These are phyloP conservation scores for Hippocampus guttulatus DNA, from an alignment of 2,113 vertebrate species.

Conservation along the genomic window DNA sequence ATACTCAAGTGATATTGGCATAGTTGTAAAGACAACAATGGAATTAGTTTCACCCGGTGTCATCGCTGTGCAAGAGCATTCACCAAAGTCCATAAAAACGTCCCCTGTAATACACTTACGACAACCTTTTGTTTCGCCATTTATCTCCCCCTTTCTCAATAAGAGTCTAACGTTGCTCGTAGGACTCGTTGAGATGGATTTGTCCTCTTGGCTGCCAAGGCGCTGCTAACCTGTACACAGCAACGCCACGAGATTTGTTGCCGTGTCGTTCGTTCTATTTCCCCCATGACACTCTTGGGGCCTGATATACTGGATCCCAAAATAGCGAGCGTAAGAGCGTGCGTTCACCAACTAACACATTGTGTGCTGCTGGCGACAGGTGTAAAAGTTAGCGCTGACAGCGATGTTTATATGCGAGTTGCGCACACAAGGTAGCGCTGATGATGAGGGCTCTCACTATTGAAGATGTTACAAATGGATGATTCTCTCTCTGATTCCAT, in stretches of 20 bases:
- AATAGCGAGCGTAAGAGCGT: neutral
- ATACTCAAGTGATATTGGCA: no score
- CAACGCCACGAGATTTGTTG: conserved; percentile 24
- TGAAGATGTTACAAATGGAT: no score
- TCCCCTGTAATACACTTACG: conserved; percentile 51
- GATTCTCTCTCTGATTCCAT: no score
- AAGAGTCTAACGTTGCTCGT: conserved; percentile 39
- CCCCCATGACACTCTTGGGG: neutral
- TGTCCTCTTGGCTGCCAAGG: conserved; percentile 31
- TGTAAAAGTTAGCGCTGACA: no score
- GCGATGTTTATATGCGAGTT: no score
- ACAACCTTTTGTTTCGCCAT: conserved; percentile 44
- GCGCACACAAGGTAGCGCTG: no score
- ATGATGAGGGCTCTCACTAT: no score
- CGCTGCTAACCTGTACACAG: conserved; percentile 2
- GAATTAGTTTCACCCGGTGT: conserved; percentile 39
- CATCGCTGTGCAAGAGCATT: conserved; percentile 37
- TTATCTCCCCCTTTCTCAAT: conserved; percentile 36
- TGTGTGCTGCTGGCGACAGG: no score
- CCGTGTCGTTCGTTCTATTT: conserved; percentile 24
- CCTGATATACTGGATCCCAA: neutral
- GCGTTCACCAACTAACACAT: neutral
- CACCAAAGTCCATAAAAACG: conserved; percentile 51
- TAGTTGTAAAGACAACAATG: conserved; percentile 4
- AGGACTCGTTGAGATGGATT: conserved; percentile 41